Evolutionary conservation across 2,888 invertebrate genomes (phyloP), one percentile per base, ranked within the genome.

Genomic region (Nemotelus pantherinus): DNA sequence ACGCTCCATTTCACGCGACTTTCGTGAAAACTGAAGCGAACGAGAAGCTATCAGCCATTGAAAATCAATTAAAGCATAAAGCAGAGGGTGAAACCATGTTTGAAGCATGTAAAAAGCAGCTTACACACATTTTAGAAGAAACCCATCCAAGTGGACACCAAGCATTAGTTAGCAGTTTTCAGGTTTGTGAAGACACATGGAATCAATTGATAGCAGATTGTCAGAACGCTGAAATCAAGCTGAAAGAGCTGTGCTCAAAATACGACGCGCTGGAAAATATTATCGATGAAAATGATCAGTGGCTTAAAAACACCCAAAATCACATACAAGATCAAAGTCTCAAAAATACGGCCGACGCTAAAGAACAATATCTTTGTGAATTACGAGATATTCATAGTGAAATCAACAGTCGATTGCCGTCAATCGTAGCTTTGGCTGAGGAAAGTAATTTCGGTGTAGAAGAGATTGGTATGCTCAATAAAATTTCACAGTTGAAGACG

Each of bases 251-350:
- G 5, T 91, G 94, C 80, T 92, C 91, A 67, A 92, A 94, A 83
- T 95, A 95, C 92, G 92, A 92, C 63, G 92, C 94, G 83, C 94
- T 95, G 82, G 94, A 95, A 83, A 91, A 91, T 68, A 90, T 92
- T 41, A 90, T 96, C 50, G 94, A 95, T 80, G 91, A 91, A 77
- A 88, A 97, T 2, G 94, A 93, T 83, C 89, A 91, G 68, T 98
- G 97, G 97, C 89, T 96, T 71, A 95, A 94, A 84, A 90, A 92
- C 72, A 94, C 94, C 84, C 97, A 98, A 87, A 90, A 90, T 70
- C 92, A 93, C 84, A 91, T 97, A 0, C 94, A 96, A 86, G 96
- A 96, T 85, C 96, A 96, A 86, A 94, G 95, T 81, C 89, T 97
- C 2, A 95, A 95, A 86, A 95, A 93, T 83, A 94, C 93, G 3